Evolutionary conservation across 1,140 invertebrate genomes (phyloP).

Genomic region (Drosophila subobscura): DNA sequence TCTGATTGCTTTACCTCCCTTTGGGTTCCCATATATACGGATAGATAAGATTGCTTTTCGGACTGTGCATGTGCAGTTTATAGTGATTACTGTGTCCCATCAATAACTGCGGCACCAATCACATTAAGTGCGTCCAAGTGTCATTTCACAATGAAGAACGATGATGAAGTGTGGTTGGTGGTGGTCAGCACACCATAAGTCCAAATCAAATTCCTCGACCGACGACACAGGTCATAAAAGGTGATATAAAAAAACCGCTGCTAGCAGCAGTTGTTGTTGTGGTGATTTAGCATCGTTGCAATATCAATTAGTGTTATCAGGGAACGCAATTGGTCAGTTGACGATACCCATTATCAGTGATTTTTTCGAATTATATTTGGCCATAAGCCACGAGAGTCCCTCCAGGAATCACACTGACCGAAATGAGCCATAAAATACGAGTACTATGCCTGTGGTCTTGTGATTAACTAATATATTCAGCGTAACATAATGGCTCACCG

Average conservation of each 20-base stretch:
- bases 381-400: neutral
- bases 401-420: constrained; percentile 61
- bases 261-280: constrained; percentile 8
- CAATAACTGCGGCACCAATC: constrained; percentile 33
- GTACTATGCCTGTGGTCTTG: constrained; percentile 7
- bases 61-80: constrained; percentile 17
- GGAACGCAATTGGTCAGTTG: constrained; percentile 50
- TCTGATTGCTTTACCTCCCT: too few species aligned
- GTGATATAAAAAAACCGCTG: constrained; percentile 7
- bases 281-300: constrained; percentile 46
- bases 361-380: constrained; percentile 53
- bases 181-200: constrained; percentile 14
- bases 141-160: constrained; percentile 35
- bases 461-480: constrained; percentile 34
- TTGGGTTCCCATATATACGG: neutral
- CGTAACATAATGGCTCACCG: constrained; percentile 28
- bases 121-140: constrained; percentile 14
- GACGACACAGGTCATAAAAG: constrained; percentile 11
- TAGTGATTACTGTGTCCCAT: constrained; percentile 14
- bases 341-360: constrained; percentile 56
- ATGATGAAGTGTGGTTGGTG: constrained; percentile 29
- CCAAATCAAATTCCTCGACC: constrained; percentile 35
- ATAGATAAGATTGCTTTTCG: constrained; percentile 22
- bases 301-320: constrained; percentile 56
- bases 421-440: constrained; percentile 11